Base-by-base conservation (phyloP, 2,113 vertebrate species). In the Chaetura pelagica region DNA sequence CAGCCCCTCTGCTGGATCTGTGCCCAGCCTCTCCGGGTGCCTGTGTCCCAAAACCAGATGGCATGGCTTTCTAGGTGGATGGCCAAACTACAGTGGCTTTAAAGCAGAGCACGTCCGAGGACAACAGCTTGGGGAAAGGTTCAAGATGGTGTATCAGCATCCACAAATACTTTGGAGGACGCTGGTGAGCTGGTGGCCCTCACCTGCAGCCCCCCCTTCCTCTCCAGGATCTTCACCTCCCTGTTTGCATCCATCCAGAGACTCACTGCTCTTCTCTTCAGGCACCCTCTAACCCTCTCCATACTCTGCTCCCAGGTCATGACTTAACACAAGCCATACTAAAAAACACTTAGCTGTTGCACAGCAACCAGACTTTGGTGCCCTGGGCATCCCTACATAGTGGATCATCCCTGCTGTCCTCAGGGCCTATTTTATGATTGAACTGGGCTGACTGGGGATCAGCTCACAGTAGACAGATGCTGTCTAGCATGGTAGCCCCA, bases 141-240 rank as follows among this genome's bases (percentile, higher is more conserved):
- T 49, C 1, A 3, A 61, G 51, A 23, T 12, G 52, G 34, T 0
- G 2, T 8, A 21, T 19, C 51, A 61, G 38, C 40, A 61, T 13
- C 62, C n/a, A 30, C 8, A 35, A 44, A 23, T 4, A 38, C 38
- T 84, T 83, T 75, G 29, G 35, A 71, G 46, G 40, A 54, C 12
- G 19, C 21, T 30, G 35, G 34, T 48, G 62, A 75, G 62, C 62
- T 38, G 40, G 29, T 21, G 27, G 20, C 42, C 22, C 38, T 72
- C 30, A 21, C 22, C 21, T 23, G 27, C 55, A 87, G 62, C 46
- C 34, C 46, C 42, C 30, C 6, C 38, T 55, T 59, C 74, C 61
- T 63, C 15, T n/a, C 30, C 49, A 32, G 38, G 40, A 12, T 12
- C 6, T n/a, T 59, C 22, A 67, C 5, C 3, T 62, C 24, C 32